Base-by-base conservation (phyloP, 2,888 invertebrate species). In the Poecilobothrus nobilitatus region DNA sequence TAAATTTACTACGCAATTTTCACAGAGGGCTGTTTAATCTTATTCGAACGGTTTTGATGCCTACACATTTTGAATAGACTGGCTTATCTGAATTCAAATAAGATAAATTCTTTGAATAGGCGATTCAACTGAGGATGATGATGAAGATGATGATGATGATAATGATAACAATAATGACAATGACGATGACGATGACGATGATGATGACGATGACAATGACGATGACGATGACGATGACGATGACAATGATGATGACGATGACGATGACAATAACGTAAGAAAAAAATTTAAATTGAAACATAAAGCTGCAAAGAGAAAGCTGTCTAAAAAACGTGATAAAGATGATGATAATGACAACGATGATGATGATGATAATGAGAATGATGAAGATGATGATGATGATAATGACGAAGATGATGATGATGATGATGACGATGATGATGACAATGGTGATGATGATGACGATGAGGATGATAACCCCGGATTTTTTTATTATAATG, bases 191-290 rank as follows among this genome's bases (percentile, higher is more conserved):
- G 80, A 81, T 21, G 66, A 70, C 18, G 61, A 71, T 62, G 34
- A 68, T 37, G 68, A 70, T 71, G 77, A 81, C 71, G 78, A 80
- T 71, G 78, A 80, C 69, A 78, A 80, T 67, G 77, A 80, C 71
- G 77, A 80, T 68, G 79, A 82, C 65, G 78, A 80, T 68, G 80
- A 83, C 64, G 80, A 82, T 66, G 81, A 83, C 73, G 81, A 81
- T 69, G 80, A 81, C 12, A 65, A 82, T 37, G 78, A 81, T n/a
- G 78, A 80, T 63, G 78, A 81, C 66, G 78, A 82, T 69, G 79
- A 81, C 69, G 78, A 81, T 66, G 75, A 76, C 44, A 75, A 78
- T 33, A 74, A 77, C 18, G 6, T 2, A 5, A 27, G 27, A 27
- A 27, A 27, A 27, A 27, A 27, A 27, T 27, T 27, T 27, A 27